phyloP scores from a whole-genome alignment of 2,113 vertebrate genomes.

The Lepidothrix coronata region DNA sequence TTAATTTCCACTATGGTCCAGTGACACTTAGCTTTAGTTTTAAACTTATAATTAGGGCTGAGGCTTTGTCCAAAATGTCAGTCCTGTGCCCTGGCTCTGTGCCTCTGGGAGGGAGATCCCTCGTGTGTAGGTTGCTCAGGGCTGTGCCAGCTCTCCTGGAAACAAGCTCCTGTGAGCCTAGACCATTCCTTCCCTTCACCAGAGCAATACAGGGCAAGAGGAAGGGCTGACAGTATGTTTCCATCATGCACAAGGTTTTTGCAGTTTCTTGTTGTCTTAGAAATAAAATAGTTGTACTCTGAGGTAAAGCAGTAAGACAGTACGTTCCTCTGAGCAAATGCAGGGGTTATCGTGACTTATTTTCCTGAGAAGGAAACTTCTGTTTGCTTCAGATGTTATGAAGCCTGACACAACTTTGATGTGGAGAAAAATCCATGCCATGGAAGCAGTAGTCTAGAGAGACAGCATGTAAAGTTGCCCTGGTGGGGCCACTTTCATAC shows the following conservation, averaged over 20 bases:
- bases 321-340: neutral
- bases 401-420: neutral
- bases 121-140: fast-evolving
- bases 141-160: neutral
- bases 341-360: neutral
- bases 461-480: neutral
- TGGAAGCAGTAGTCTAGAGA: neutral
- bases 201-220: neutral
- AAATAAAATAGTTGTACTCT: neutral
- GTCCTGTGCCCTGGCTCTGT: neutral
- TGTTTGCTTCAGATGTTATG: neutral
- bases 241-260: neutral
- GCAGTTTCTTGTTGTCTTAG: neutral
- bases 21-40: neutral
- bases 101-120: neutral
- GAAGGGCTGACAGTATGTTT: neutral
- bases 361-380: neutral
- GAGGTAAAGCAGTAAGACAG: neutral
- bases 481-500: neutral
- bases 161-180: neutral
- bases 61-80: neutral
- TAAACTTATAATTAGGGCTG: neutral
- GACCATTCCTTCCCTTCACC: neutral
- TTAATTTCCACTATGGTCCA: neutral
- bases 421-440: neutral